phyloP scores from a whole-genome alignment of 2,888 invertebrate species.

The Rhogogaster chlorosoma region DNA sequence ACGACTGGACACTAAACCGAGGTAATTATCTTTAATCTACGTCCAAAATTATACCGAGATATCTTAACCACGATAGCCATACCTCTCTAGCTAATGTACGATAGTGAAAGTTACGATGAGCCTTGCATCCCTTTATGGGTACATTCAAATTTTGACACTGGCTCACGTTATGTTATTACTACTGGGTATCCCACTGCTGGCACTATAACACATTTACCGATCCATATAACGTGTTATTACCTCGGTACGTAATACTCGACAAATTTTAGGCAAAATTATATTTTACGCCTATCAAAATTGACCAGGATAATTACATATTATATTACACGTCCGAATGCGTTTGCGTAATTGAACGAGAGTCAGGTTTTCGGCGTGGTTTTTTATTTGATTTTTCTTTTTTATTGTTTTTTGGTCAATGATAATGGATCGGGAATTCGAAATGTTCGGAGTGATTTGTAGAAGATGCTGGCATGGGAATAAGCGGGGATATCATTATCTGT shows the following conservation, averaged over 20 bases:
- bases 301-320: too few relatives aligned
- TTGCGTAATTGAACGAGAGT: too few relatives aligned
- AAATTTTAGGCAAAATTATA: not conserved
- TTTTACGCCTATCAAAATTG: too few relatives aligned
- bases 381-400: too few relatives aligned
- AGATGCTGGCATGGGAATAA: not conserved
- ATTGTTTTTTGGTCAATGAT: not conserved
- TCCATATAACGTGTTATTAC: not conserved
- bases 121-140: slow-evolving; percentile 32
- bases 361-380: not conserved
- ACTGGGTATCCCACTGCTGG: not conserved
- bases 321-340: too few relatives aligned
- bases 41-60: slow-evolving; percentile 48
- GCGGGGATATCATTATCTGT: not conserved
- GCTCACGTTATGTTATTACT: slow-evolving; percentile 15
- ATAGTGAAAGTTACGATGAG: slow-evolving; percentile 41
- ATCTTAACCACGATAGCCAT: slow-evolving; percentile 2
- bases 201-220: not conserved
- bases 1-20: slow-evolving; percentile 42
- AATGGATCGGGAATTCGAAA: not conserved
- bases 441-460: not conserved
- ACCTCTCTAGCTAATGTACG: slow-evolving; percentile 7
- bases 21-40: slow-evolving; percentile 64
- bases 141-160: slow-evolving; percentile 47
- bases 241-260: not conserved